Evolutionary conservation across 1,140 invertebrate species (phyloP), one percentile per base, ranked within the genome.

Genomic region (Periplaneta americana): DNA sequence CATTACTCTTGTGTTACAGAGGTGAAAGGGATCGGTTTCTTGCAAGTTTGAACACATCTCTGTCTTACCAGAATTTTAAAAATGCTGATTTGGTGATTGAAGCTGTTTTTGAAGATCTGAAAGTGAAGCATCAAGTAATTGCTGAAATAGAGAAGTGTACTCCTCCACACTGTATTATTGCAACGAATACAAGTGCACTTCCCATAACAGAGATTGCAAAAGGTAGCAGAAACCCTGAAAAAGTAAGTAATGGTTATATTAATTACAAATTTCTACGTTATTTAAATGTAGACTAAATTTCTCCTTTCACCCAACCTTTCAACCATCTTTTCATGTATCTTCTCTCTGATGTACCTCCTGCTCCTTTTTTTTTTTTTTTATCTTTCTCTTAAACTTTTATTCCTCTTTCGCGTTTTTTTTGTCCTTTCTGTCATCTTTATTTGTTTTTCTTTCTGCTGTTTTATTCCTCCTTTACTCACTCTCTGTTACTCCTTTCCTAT

Each of bases 51-150:
- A 87, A 94, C 34, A 90, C 95, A 32, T 97, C 98, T 9, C 87
- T 98, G 31, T 90, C 93, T 74, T 99, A 99, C 87, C 90, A 93
- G n/a, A 91, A 93, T 78, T 98, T 99, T 85, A 94, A 95, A 84
- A 93, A 95, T 81, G 92, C 92, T 78, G 98, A 99, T 88, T 94
- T 99, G 86, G 95, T 99, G 0, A 98, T 99, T 85, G 99, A 99
- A 91, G 99, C 99, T 79, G 98, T 99, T 8, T 99, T 99, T 89
- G 99, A 99, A 89, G 96, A 99, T 89, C 90, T 99, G 75, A 93
- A 93, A 81, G 92, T 99, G 76, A 99, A 99, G 89, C 99, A 99
- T 87, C 96, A 95, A 89, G 98, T 99, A 17, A 95, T 99, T 74
- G 96, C 99, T 88, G 98, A 99, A 89, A 91, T 99, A 13, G 98